Evolutionary conservation across 1,140 invertebrate genomes (phyloP).

Genomic region (Bombus huntii): DNA sequence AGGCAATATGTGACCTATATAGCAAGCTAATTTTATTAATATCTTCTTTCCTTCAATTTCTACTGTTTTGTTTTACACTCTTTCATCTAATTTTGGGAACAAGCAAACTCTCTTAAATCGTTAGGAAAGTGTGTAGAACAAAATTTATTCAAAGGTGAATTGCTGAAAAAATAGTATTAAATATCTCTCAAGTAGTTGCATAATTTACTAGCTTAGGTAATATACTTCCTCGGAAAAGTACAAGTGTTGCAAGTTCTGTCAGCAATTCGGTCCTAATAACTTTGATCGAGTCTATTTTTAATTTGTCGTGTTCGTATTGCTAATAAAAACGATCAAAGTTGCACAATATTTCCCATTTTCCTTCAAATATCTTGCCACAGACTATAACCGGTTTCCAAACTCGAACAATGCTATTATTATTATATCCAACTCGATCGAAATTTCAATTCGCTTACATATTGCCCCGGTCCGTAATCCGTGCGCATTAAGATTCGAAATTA

Average conservation of each 20-base stretch:
- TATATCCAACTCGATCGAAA: background rate
- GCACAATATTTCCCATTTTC: too few relatives aligned
- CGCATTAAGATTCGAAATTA: conserved; percentile 42
- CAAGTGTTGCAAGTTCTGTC: too few relatives aligned
- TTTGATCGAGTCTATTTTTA: background rate
- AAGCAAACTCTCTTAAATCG: background rate
- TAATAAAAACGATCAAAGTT: background rate
- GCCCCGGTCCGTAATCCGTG: conserved; percentile 10
- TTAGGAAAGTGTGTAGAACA: too few relatives aligned
- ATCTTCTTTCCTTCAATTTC: background rate
- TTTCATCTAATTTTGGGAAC: background rate
- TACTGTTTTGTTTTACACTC: background rate
- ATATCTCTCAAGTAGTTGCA: too few relatives aligned
- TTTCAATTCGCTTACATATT: conserved; percentile 39
- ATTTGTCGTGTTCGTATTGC: background rate
- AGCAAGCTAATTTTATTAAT: too few relatives aligned
- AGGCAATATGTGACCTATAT: too few relatives aligned
- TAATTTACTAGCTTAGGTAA: too few relatives aligned
- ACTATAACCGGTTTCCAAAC: background rate
- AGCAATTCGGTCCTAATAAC: background rate
- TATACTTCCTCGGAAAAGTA: too few relatives aligned
- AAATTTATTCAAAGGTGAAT: too few relatives aligned
- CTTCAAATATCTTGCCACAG: too few relatives aligned
- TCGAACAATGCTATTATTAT: conserved; percentile 4
- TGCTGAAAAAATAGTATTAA: too few relatives aligned